Evolutionary conservation across 2,888 invertebrate species (phyloP), one percentile per base, ranked within the genome.

Genomic region (Drosophila suboccidentalis): DNA sequence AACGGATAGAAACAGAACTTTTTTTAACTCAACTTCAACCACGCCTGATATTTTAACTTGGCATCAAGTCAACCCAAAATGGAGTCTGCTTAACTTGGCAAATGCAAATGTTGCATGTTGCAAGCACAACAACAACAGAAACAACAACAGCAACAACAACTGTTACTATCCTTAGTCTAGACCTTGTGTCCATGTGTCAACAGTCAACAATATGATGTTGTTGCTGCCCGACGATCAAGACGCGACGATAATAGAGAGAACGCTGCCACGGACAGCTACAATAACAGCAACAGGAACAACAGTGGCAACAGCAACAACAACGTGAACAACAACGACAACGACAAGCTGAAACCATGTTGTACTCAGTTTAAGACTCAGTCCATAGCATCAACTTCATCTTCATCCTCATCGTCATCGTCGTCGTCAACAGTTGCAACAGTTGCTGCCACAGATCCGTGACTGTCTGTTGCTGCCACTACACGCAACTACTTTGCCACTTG

Each of bases 91-190:
- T 61, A 70, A 83, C 76, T 46, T 61, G 81, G 61, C 50, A 87
- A 82, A 90, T 82, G 78, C 90, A 88, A 86, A 82, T 90, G 86
- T 86, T 75, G 86, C 83, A 86, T 81, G 72, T 71, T 80, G 80
- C 62, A 51, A 38, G 32, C n/a, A 58, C 54, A 39, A 39, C 39
- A 39, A 17, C 39, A 15, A 8, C 39, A 15, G 15, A 10, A 19
- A 2, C 41, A 55, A 15, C 50, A 67, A 49, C 61, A 60, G 36
- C 41, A 55, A 19, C 50, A 67, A 49, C 61, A 60, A 39, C 60
- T 58, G 55, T 34, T 57, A 22, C 60, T 13, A 44, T 41, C 26
- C 41, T 44, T 22, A 10, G 53, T 61, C 71, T 26, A 58, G 70
- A 73, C 70, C 69, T 71, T 75, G 85, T 90, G 86, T 86, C 75